Base-by-base conservation (phyloP, 2,113 vertebrate species). In the Cyphomyrus plagiostoma region DNA sequence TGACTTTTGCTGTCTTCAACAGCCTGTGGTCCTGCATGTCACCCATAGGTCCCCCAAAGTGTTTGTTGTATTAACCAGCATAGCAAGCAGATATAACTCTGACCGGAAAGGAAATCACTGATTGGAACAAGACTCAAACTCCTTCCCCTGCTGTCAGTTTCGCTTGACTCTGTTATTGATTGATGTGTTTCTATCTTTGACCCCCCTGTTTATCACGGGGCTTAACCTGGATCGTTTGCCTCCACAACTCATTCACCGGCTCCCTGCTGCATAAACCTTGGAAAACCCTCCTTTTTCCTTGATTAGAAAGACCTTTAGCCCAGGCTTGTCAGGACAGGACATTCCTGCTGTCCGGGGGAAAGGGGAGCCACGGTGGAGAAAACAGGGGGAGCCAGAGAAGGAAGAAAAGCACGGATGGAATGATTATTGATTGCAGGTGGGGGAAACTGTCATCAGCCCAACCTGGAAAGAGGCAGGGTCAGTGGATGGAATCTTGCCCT, bases 351-450 rank as follows among this genome's bases (percentile, higher is more conserved):
- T 53, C 35, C 8, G 30, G 49, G 30, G 30, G 21, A 88, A 77
- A 80, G 89, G 50, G 35, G 5, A 80, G 30, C 35, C 62, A 49
- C 82, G 84, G 89, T 9, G 21, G 45, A 84, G 62, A 83, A 45
- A 48, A 58, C 15, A 7, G 70, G 26, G 42, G 42, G 74, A 77
- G 66, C 9, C 49, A 23, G 15, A 82, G 88, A 30, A 56, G 70
- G 23, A 50, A 89, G 88, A 83, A 74, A 56, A 89, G 87, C 52
- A 89, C 66, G 91, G 91, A 89, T 90, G 86, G 91, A 91, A 87
- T 89, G 56, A 70, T 91, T 90, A 80, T 86, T 90, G 91, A 88
- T 90, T 91, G 91, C 92, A 94, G 93, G 93, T 94, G 92, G 89
- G 62, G 92, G 74, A 13, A 89, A 84, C 92, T 94, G 91, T 94